Percentiles rank a stretch among this genome's conserved stretches.
These are phyloP conservation scores for Sarcoramphus papa DNA, from an alignment of 2,797 vertebrate genomes.

Conservation along the genomic window DNA sequence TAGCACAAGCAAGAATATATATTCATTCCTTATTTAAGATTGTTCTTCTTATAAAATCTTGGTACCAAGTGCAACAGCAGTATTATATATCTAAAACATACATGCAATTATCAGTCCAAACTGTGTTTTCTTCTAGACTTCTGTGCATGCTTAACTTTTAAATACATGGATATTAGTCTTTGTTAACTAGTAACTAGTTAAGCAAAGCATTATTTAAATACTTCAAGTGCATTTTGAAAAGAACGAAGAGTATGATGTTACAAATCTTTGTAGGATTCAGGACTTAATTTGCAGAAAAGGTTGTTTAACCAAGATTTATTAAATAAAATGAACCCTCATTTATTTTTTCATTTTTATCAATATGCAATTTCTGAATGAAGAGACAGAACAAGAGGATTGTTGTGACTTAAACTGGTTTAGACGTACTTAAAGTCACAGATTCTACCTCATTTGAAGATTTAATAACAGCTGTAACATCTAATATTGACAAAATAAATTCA, in stretches of 20 bases:
- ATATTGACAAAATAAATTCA: neutral
- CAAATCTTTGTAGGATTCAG: neutral
- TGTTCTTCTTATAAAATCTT: neutral
- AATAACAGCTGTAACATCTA: neutral
- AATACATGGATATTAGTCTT: neutral
- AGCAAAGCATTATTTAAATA: neutral
- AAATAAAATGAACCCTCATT: neutral
- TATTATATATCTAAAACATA: neutral
- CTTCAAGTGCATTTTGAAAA: neutral
- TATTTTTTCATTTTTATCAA: neutral
- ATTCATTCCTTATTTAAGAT: neutral
- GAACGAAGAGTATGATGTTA: neutral
- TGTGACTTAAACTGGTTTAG: neutral
- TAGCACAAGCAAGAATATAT: neutral
- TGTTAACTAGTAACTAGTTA: neutral
- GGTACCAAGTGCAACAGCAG: neutral
- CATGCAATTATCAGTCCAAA: neutral
- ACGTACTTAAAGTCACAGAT: neutral
- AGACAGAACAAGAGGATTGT: neutral
- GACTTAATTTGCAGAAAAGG: neutral
- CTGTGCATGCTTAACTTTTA: neutral
- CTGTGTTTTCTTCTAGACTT: neutral
- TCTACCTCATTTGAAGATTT: neutral
- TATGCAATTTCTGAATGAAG: neutral
- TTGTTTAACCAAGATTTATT: neutral